A percentile compares a stretch with the other conserved stretches of the same genome.
Evolutionary conservation across 2,888 invertebrate species (phyloP).

Genomic region (Aphelenchoides bicaudatus): DNA sequence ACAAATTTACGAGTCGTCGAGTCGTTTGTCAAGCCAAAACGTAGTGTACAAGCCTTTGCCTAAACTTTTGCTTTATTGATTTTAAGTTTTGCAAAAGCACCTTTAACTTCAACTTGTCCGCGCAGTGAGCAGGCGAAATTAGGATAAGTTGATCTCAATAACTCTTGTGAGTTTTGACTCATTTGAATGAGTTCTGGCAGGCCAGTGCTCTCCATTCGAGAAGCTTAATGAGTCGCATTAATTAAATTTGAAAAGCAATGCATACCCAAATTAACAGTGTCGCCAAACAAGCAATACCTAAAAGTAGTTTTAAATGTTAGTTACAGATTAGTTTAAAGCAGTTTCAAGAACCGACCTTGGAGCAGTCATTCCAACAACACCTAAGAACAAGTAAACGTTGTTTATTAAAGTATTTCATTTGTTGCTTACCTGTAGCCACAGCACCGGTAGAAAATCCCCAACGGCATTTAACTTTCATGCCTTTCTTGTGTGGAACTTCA

Average conservation of each 20-base stretch:
- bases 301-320: no score
- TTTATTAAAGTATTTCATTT: not conserved
- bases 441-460: constrained; percentile 57
- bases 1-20: constrained; percentile 10
- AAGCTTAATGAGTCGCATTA: constrained; percentile 49
- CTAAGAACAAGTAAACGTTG: constrained; percentile 40
- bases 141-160: constrained; percentile 44
- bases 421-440: constrained; percentile 24
- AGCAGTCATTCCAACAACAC: constrained; percentile 59
- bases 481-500: constrained; percentile 45
- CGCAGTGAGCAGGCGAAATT: constrained; percentile 44
- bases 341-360: no score
- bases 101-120: constrained; percentile 52
- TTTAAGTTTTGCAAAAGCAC: constrained; percentile 8
- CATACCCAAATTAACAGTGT: constrained; percentile 40
- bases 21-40: constrained; percentile 47
- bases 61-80: constrained; percentile 28
- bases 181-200: constrained; percentile 54
- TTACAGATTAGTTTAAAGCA: no score
- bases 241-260: constrained; percentile 18
- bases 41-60: constrained; percentile 57
- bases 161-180: constrained; percentile 41
- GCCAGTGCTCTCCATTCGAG: constrained; percentile 57
- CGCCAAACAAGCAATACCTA: constrained; percentile 59
- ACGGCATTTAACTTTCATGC: constrained; percentile 43